Evolutionary conservation across 2,888 invertebrate species (phyloP), one percentile per base, ranked within the genome.

Genomic region (Lingula anatina): DNA sequence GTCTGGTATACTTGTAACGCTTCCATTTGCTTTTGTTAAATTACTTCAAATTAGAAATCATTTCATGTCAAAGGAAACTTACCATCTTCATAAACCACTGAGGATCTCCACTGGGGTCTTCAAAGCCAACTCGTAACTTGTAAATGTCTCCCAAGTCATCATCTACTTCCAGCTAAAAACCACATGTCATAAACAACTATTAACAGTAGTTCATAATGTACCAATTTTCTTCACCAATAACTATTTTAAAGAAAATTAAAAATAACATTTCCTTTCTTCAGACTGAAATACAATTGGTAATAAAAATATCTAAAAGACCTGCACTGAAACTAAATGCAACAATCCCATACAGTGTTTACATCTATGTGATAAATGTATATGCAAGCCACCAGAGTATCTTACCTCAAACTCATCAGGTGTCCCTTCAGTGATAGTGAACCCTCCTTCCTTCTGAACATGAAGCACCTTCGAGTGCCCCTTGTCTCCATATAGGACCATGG

Each of bases 61-160:
- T n/a, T n/a, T n/a, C n/a, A n/a, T n/a, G n/a, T n/a, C n/a, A n/a
- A n/a, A n/a, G n/a, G n/a, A n/a, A n/a, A 44, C 56, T 52, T 59
- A 71, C 70, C 59, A 63, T 65, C 35, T 65, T 55, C n/a, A 71
- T 49, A 40, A 56, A 61, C 68, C 68, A 70, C 2, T 62, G 50
- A 25, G 68, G 61, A 18, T 63, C 58, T n/a, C 57, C 55, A 40
- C 50, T 56, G 45, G 59, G 60, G 5, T 63, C 67, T 25, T 59
- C 56, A 51, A 67, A 64, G 35, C 54, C 55, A n/a, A 71, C 43
- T 25, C 64, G 52, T 9, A 70, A 51, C 58, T 71, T 71, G 47
- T 63, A 62, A 35, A 70, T 41, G 36, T 60, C 53, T 26, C 68
- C 68, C 47, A 69, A 63, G 41, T 60, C 62, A 40, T 55, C 56